These are phyloP conservation scores for Calidris pygmaea DNA, from an alignment of 2,113 vertebrate species.

Conservation along the genomic window DNA sequence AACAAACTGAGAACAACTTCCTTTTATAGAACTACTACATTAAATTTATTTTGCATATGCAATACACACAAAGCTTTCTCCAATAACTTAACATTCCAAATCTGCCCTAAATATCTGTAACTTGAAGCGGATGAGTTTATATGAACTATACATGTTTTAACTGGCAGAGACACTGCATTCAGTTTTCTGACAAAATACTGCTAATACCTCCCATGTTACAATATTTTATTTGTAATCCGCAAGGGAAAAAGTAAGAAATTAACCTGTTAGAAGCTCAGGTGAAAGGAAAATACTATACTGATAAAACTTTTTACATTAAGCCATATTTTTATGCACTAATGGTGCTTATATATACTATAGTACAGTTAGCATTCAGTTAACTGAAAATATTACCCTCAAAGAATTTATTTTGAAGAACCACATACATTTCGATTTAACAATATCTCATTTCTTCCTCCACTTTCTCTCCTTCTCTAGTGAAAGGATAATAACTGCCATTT, in stretches of 20 bases:
- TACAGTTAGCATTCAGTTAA: background rate
- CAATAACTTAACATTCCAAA: background rate
- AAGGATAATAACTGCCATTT: background rate
- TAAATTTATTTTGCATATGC: background rate
- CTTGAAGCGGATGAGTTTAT: background rate
- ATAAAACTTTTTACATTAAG: background rate
- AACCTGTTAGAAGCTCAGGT: background rate
- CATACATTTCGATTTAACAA: background rate
- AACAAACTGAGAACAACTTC: background rate
- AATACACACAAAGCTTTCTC: background rate
- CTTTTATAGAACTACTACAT: background rate
- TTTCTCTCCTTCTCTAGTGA: accelerated
- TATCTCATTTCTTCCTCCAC: background rate
- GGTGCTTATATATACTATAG: background rate
- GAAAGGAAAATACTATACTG: background rate
- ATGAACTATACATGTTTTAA: background rate
- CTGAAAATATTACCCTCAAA: no score
- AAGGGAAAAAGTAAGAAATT: background rate
- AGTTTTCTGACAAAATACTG: background rate
- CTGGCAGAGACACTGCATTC: background rate
- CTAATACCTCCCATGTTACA: background rate
- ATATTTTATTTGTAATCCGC: background rate
- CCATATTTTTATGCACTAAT: background rate
- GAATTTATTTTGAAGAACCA: background rate
- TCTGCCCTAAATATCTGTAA: background rate